phyloP scores from a whole-genome alignment of 2,113 vertebrate species.

The Candoia aspera region DNA sequence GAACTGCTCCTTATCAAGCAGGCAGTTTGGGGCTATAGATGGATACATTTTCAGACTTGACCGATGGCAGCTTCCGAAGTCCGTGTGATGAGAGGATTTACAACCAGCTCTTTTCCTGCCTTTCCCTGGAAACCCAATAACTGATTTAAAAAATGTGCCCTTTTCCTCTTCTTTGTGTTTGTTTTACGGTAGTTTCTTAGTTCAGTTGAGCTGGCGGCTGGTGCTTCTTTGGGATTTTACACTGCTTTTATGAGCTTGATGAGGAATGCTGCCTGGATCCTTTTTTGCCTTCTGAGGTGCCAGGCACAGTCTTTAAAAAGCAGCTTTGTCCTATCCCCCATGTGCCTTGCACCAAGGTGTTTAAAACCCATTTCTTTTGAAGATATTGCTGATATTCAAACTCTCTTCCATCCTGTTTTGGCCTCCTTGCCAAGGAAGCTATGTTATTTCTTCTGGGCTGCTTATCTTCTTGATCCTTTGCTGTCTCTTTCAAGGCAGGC shows the following conservation, averaged over 20 bases:
- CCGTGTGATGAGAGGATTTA: not conserved
- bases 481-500: not conserved
- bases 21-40: not conserved
- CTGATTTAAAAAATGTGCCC: not conserved
- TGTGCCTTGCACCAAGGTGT: rapidly evolving
- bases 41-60: not conserved
- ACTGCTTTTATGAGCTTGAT: slow-evolving; percentile 55
- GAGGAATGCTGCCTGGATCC: slow-evolving; percentile 49
- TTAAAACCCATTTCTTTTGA: rapidly evolving
- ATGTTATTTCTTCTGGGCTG: not conserved
- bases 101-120: not conserved
- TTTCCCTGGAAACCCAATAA: not conserved
- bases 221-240: slow-evolving; percentile 47
- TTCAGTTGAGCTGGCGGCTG: not conserved
- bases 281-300: slow-evolving; percentile 2
- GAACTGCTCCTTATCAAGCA: not conserved
- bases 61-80: not conserved
- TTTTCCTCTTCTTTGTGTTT: not conserved
- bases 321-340: not conserved
- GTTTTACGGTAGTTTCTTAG: slow-evolving; percentile 7
- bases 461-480: rapidly evolving
- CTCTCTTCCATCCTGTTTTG: rapidly evolving
- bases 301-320: slow-evolving; percentile 2
- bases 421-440: not conserved
- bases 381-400: rapidly evolving